Base-by-base conservation (phyloP, 2,888 invertebrate genomes). In the Polymixis lichenea region DNA sequence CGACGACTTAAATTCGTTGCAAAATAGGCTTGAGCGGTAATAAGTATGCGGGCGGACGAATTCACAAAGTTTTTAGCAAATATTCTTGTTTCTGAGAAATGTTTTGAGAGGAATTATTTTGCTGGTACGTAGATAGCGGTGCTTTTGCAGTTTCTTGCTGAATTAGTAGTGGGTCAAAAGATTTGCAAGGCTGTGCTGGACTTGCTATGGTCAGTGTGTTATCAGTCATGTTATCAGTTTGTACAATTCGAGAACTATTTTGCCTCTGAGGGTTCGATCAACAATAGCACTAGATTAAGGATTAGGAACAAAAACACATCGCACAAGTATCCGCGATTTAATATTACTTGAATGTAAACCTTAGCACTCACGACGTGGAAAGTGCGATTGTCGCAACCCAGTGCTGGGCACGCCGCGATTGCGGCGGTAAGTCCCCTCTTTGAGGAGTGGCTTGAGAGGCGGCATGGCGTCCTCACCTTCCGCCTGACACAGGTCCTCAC, bases 21-120 rank as follows among this genome's bases (percentile, higher is more conserved):
- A 79, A 79, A 84, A 86, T 83, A 84, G 74, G 82, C 75, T 72
- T 75, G 72, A 82, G 82, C 75, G 32, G 70, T 75, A 82, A 82
- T 83, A 83, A 85, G 83, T 82, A 83, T 78, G 78, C 85, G 82
- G 66, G 72, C 28, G 71, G 71, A 77, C 73, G 82, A 84, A 69
- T 74, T 74, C 58, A 38, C 46, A 82, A 77, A 85, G 77, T 77
- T 81, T 74, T 82, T 77, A 74, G 68, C 68, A 74, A 85, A 82
- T 85, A 72, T 85, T 66, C 77, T 72, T 64, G 82, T 85, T 85
- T 77, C 77, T 55, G n/a, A 55, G 71, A 49, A 81, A 73, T 73
- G 58, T 72, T 72, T 70, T 67, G 2, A 43, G 72, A 73, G 1
- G 58, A 81, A 68, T 77, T 68, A 79, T 73, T 70, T 70, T 49